Base-by-base conservation (phyloP, 2,113 vertebrate species). In the Clarias gariepinus region DNA sequence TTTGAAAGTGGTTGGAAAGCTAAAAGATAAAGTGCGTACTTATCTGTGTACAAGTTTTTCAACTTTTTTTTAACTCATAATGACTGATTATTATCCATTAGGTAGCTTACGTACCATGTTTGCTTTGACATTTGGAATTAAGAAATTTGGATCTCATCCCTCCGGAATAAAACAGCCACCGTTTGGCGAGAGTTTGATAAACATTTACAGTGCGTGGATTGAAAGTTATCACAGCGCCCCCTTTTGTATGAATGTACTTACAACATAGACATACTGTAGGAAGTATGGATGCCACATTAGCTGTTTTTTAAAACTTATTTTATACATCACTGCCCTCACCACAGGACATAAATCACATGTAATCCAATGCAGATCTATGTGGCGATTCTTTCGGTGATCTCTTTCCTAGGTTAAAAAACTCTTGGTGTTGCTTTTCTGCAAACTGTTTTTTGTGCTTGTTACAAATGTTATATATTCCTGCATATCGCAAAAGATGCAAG, bases 61-160 rank as follows among this genome's bases (percentile, higher is more conserved):
- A 86, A 57, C 52, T 19, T 81, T 81, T 47, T 8, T 1, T 64
- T 13, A 8, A 53, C n/a, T 73, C 57, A 76, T 18, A 53, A 36
- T 41, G 63, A 60, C 82, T 57, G 36, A 83, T 87, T 83, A 21
- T 77, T 58, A 83, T 58, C 21, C 19, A 74, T 36, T n/a, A 63
- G 21, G 2, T 68, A 55, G 21, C 30, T 77, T 77, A 63, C 66
- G 63, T 68, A 83, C 60, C 21, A 25, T 74, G 57, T 74, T 86
- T 86, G 66, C 81, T 82, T 87, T 76, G 86, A 82, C 71, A 76
- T 82, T 76, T 64, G 61, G 74, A 68, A 47, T 64, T 81, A 76
- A 57, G 57, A 85, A 79, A 79, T 68, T 55, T 10, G 47, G 55
- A 71, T 73, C 83, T 25, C 15, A 82, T 82, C n/a, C 76, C 58